These are phyloP conservation scores for Ditylenchus weischeri DNA, from an alignment of 2,888 invertebrate species.

Conservation along the genomic window DNA sequence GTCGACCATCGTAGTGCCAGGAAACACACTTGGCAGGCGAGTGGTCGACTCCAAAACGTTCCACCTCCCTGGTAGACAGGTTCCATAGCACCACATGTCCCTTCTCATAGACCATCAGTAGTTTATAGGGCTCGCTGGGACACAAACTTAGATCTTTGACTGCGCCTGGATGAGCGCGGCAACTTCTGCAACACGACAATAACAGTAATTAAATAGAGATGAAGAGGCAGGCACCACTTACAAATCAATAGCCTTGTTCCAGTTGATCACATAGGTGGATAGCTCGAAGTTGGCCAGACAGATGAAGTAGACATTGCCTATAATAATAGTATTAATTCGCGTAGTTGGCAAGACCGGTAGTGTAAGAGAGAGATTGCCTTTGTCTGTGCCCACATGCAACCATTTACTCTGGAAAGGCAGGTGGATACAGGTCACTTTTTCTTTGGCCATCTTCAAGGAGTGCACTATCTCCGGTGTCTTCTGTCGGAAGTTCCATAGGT, in stretches of 20 bases:
- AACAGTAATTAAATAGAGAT: too few relatives aligned
- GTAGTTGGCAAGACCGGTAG: constrained; percentile 93
- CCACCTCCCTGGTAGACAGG: constrained; percentile 78
- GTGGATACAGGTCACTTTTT: constrained; percentile 83
- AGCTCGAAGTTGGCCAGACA: too few relatives aligned
- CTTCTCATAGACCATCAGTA: constrained; percentile 90
- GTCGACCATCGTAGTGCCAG: constrained; percentile 97
- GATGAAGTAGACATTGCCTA: too few relatives aligned
- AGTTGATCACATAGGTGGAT: constrained; percentile 97
- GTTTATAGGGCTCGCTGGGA: constrained; percentile 72
- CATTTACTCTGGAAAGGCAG: constrained; percentile 95
- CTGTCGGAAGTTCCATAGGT: constrained; percentile 91
- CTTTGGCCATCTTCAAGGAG: constrained; percentile 83
- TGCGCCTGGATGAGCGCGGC: constrained; percentile 88
- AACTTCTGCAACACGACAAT: constrained; percentile 40
- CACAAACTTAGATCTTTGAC: constrained; percentile 94
- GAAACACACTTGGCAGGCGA: constrained; percentile 60
- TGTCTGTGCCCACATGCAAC: constrained; percentile 94
- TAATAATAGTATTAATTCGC: too few relatives aligned
- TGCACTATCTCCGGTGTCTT: constrained; percentile 85
- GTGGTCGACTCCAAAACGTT: constrained; percentile 61
- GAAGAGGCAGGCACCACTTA: constrained; percentile 62
- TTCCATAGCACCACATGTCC: constrained; percentile 95
- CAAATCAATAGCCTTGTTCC: constrained; percentile 99
- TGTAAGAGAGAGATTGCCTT: constrained; percentile 93